Base-by-base conservation (phyloP, 2,888 invertebrate species). In the Coleophora flavipennella region DNA sequence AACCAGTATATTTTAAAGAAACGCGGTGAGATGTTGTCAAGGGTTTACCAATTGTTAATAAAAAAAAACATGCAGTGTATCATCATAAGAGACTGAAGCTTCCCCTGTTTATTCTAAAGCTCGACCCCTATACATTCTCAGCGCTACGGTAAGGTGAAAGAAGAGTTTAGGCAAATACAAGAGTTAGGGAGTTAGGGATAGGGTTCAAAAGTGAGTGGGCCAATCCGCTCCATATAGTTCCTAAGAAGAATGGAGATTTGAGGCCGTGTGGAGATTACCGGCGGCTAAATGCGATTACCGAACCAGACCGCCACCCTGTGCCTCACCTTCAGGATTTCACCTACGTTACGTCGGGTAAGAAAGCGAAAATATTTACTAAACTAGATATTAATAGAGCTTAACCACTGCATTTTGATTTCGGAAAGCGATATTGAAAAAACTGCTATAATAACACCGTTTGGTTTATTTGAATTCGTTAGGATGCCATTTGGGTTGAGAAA, bases 241-340 rank as follows among this genome's bases (percentile, higher is more conserved):
- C 37, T 13, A 65, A 59, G 33, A 48, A 48, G 12, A 35, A 51
- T 46, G 55, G 55, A 0, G 35, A 55, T 1, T 9, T 57, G 6
- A 38, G 55, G 1, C 49, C 51, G 0, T 72, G 72, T 39, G 73
- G 72, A 0, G 73, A 77, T 34, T 79, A 72, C 41, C 43, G 73
- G 0, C 12, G 20, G 0, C 46, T 68, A 1, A 75, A 68, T 40
- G 45, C 54, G 1, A 40, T 43, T 13, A 66, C 66, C 0, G 43
- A 52, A 4, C 58, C 57, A 0, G 65, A 69, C 41, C 10, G 60
- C 1, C 62, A 67, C 39, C 63, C 67, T 0, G 44, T 67, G 4
- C 53, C 59, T 1, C 51, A 61, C 12, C 39, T 72, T 6, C 46
- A 62, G 11, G 62, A 65, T 44, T 59, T 65, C 27, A 42, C 43